These are phyloP conservation scores for Sinodicranocentrus sp. DNA, from an alignment of 2,888 invertebrate species.

Conservation along the genomic window DNA sequence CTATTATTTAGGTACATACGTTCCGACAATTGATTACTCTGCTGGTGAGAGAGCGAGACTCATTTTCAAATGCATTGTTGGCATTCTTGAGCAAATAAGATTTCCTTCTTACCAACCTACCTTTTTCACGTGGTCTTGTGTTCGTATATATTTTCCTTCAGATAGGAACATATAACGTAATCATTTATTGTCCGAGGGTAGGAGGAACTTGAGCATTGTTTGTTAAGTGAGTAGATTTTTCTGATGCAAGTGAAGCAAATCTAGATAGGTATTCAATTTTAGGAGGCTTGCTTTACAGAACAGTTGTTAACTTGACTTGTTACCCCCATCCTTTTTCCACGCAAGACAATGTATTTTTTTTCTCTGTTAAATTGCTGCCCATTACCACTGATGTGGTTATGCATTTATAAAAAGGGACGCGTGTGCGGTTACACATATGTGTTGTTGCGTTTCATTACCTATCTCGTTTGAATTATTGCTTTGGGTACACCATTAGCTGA, in stretches of 20 bases:
- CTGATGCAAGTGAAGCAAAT: too few species aligned
- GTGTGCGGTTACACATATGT: conserved; percentile 22
- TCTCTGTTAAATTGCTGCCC: conserved; percentile 40
- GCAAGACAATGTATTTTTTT: conserved; percentile 49
- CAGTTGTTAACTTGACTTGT: conserved; percentile 15
- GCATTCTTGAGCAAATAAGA: conserved; percentile 56
- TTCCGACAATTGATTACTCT: conserved; percentile 3
- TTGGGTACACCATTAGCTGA: conserved; percentile 60
- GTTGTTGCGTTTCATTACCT: conserved; percentile 37
- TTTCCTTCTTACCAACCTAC: conserved; percentile 38
- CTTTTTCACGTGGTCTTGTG: neutral
- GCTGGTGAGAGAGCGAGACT: too few species aligned
- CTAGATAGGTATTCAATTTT: too few species aligned
- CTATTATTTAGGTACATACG: neutral
- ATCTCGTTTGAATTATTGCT: conserved; percentile 61
- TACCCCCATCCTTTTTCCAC: conserved; percentile 11
- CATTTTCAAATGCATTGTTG: conserved; percentile 38
- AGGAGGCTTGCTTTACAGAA: neutral
- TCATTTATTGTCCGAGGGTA: too few species aligned
- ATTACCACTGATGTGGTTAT: conserved; percentile 41
- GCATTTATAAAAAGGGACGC: conserved; percentile 55
- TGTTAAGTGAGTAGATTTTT: too few species aligned
- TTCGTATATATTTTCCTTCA: too few species aligned
- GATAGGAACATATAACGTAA: too few species aligned
- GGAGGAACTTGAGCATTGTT: too few species aligned